These are phyloP conservation scores for Melanotaenia maccullochi DNA, from an alignment of 2,797 vertebrate genomes.

Conservation along the genomic window DNA sequence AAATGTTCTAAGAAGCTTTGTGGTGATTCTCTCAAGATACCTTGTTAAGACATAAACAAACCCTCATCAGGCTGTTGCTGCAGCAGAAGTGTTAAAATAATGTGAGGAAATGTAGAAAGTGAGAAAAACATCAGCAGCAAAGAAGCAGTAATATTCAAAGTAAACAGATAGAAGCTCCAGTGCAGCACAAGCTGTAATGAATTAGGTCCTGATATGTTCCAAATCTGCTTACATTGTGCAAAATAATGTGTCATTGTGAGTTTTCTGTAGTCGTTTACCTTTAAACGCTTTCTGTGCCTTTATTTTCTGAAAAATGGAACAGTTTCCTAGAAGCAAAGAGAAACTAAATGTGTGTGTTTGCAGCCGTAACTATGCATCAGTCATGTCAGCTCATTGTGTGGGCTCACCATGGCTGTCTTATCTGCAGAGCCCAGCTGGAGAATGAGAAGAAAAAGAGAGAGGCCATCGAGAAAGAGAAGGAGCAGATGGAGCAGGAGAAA, in stretches of 20 bases:
- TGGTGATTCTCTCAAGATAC: conserved; percentile 2
- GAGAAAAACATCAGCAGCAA: background rate
- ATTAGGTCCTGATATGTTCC: background rate
- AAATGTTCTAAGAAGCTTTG: conserved; percentile 10
- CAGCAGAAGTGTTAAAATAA: background rate
- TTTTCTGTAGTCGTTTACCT: background rate
- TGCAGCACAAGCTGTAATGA: background rate
- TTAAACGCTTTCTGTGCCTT: background rate
- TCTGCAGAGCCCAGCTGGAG: conserved; percentile 91
- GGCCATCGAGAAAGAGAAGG: conserved; percentile 90
- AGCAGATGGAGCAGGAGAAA: conserved; percentile 92
- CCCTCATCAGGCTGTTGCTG: conserved; percentile 1
- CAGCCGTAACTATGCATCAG: conserved; percentile 17
- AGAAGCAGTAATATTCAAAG: background rate
- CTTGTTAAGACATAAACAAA: conserved; percentile 23
- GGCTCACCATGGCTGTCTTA: conserved; percentile 53
- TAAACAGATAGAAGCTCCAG: background rate
- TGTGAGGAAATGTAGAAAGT: background rate
- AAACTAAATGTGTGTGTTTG: background rate
- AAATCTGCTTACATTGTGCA: background rate
- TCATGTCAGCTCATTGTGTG: conserved; percentile 43
- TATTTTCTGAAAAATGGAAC: background rate
- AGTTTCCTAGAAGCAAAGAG: background rate
- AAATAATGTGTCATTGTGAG: background rate
- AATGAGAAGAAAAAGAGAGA: conserved; percentile 93